phyloP scores from a whole-genome alignment of 2,797 vertebrate genomes.

The Gymnocypris eckloni region DNA sequence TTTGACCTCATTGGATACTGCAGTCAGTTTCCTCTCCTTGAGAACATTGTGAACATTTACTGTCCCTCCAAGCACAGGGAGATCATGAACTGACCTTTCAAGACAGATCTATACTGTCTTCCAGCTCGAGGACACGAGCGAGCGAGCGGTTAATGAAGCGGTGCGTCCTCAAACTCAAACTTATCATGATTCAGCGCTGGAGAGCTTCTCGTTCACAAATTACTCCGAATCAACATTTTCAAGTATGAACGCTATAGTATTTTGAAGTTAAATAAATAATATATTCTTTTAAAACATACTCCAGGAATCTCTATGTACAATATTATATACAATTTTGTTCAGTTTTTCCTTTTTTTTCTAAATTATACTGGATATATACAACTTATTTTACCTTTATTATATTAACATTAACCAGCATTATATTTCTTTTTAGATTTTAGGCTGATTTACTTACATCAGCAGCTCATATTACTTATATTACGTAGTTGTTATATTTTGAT shows the following conservation, averaged over 20 bases:
- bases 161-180: background rate
- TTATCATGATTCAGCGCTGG: background rate
- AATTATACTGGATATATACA: too few species aligned
- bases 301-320: too few species aligned
- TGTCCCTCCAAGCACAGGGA: background rate
- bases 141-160: background rate
- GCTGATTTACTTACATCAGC: too few species aligned
- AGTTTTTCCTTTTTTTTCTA: too few species aligned
- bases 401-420: background rate
- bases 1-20: background rate
- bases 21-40: background rate
- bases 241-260: background rate
- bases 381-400: too few species aligned
- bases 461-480: too few species aligned
- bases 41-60: conserved; percentile 23
- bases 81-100: background rate
- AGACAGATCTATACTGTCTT: background rate
- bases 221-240: background rate
- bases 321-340: too few species aligned
- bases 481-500: too few species aligned
- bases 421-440: too few species aligned
- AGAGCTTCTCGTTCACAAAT: background rate
- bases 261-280: background rate
- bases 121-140: background rate
- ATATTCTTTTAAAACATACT: background rate